These are phyloP conservation scores for Hipparchia sbordonii DNA, from an alignment of 2,888 invertebrate species.

Conservation along the genomic window DNA sequence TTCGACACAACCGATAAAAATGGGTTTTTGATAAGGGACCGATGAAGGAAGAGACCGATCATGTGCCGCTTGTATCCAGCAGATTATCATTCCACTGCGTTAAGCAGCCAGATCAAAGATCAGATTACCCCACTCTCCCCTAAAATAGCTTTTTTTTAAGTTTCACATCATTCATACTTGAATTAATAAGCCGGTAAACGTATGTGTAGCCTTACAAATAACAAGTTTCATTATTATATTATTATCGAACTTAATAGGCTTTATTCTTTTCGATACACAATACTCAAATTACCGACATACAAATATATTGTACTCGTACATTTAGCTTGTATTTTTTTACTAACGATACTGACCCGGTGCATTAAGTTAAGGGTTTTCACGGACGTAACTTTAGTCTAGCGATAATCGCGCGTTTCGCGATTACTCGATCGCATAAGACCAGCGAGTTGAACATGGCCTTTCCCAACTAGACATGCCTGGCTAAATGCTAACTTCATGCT, in stretches of 20 bases:
- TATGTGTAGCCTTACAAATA: not conserved
- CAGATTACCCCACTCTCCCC: no score
- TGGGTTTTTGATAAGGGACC: no score
- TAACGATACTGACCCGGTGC: not conserved
- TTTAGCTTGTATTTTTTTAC: not conserved
- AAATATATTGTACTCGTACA: not conserved
- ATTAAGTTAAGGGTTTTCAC: conserved; percentile 5
- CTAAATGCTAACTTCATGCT: no score
- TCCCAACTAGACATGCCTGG: no score
- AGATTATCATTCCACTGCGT: no score
- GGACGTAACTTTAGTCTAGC: not conserved
- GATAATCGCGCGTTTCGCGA: not conserved
- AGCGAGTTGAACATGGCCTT: not conserved
- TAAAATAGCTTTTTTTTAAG: not conserved
- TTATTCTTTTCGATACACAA: conserved; percentile 7
- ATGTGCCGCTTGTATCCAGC: no score
- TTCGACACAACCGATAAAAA: no score
- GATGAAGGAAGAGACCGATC: no score
- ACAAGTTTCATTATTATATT: not conserved
- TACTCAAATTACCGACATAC: conserved; percentile 11
- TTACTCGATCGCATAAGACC: not conserved
- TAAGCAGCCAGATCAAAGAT: no score
- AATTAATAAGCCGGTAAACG: conserved; percentile 7
- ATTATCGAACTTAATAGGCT: conserved; percentile 4
- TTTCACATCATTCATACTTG: not conserved